Base-by-base conservation (phyloP, 2,888 invertebrate genomes). In the Notodonta ziczac region DNA sequence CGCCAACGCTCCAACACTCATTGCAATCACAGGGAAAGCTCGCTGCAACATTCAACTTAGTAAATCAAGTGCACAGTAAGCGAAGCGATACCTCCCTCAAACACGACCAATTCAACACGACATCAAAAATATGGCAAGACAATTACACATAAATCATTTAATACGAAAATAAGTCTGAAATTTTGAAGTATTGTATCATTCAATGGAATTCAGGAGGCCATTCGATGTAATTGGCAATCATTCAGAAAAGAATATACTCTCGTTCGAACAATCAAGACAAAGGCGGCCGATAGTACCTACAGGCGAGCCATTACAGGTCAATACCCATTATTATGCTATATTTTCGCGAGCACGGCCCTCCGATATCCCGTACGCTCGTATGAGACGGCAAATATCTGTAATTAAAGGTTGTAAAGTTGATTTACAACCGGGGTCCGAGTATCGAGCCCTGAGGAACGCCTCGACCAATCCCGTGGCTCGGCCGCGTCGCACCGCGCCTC, bases 361-460 rank as follows among this genome's bases (percentile, higher is more conserved):
- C 88, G 91, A 92, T 92, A 91, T 88, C 88, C 88, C 89, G 85
- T 86, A 86, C 90, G 80, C 87, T 89, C 87, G 86, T 89, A 91
- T 90, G 89, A 91, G 91, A 92, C 86, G 89, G 93, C 91, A 91
- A 93, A 93, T 93, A 91, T 92, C 88, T 93, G 93, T 93, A 93
- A 93, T 93, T 93, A 93, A 92, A 91, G 91, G 93, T 88, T 93
- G 93, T 93, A 93, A 93, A 93, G 89, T 91, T 93, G 93, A 93
- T 93, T 93, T 93, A 93, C 93, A 89, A 84, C 90, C 81, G 86
- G 80, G 87, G 90, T 81, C 85, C 82, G 88, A 85, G 91, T 85
- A 89, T 89, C 86, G 89, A 87, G 84, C 87, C 86, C 78, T 81
- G 86, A 82, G 89, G 86, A 85, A 85, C 85, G 89, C 86, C 85